phyloP scores from a whole-genome alignment of 2,888 invertebrate genomes.

The Luperina testacea region DNA sequence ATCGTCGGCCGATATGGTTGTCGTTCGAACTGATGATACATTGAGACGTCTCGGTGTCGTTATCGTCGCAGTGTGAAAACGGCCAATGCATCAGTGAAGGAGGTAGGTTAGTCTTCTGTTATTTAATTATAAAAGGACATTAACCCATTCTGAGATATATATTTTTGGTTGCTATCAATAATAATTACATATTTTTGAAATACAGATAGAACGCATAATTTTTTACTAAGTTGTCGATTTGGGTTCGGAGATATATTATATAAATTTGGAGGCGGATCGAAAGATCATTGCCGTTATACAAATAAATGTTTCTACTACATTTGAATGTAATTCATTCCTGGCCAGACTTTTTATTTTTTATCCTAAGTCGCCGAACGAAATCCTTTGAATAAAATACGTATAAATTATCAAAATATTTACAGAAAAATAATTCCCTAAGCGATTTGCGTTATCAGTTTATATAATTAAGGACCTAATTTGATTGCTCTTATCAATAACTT shows the following conservation, averaged over 20 bases:
- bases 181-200: background rate
- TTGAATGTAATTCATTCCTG: background rate
- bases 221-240: background rate
- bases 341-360: background rate
- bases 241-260: background rate
- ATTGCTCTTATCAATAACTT: background rate
- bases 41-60: background rate
- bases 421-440: too few species aligned
- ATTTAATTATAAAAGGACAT: background rate
- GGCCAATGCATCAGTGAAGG: background rate
- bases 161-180: background rate
- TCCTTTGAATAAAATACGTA: background rate
- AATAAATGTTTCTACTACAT: too few species aligned
- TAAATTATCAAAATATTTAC: background rate
- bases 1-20: too few species aligned
- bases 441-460: background rate
- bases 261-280: background rate
- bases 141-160: background rate
- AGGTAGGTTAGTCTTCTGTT: background rate
- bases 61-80: background rate
- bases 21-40: background rate
- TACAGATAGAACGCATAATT: background rate
- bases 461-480: background rate
- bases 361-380: background rate
- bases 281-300: background rate